phyloP scores from a whole-genome alignment of 2,797 vertebrate genomes.

The Sebastes oblongus region DNA sequence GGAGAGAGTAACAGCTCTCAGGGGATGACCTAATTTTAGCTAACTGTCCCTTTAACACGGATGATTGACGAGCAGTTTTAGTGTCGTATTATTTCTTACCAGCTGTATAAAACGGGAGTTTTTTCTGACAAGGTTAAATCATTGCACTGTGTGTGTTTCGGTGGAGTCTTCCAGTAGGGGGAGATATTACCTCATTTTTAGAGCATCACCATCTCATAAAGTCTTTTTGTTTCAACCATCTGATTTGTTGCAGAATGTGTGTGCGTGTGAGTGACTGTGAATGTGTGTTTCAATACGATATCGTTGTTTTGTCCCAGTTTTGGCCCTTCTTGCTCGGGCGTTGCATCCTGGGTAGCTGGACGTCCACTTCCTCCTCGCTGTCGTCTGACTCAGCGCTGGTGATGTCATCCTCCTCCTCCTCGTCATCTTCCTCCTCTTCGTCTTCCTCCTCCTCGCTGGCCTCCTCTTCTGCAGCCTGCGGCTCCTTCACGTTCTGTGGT shows the following conservation, averaged over 20 bases:
- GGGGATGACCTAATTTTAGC: slow-evolving; percentile 17
- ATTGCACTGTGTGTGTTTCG: slow-evolving; percentile 23
- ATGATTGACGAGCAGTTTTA: slow-evolving; percentile 47
- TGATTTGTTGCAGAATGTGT: slow-evolving; percentile 39
- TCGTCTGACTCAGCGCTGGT: slow-evolving; percentile 91
- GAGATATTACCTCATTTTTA: slow-evolving; percentile 59
- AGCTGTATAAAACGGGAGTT: slow-evolving; percentile 53
- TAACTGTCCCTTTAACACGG: slow-evolving; percentile 30
- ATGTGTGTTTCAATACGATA: slow-evolving; percentile 84
- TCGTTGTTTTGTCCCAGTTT: slow-evolving; percentile 89
- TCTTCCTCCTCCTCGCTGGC: slow-evolving; percentile 81
- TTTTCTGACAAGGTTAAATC: slow-evolving; percentile 61
- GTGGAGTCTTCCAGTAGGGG: slow-evolving; percentile 61
- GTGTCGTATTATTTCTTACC: slow-evolving; percentile 21
- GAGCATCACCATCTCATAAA: slow-evolving; percentile 52
- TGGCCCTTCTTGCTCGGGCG: slow-evolving; percentile 84
- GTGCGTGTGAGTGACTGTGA: slow-evolving; percentile 13
- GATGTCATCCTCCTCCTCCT: slow-evolving; percentile 87
- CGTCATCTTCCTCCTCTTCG: slow-evolving; percentile 69
- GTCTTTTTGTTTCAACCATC: slow-evolving; percentile 58
- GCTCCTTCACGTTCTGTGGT: slow-evolving; percentile 86
- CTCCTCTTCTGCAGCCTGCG: slow-evolving; percentile 83
- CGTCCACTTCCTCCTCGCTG: slow-evolving; percentile 87
- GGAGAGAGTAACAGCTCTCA: slow-evolving; percentile 10
- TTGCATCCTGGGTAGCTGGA: slow-evolving; percentile 81